Evolutionary conservation across 2,113 vertebrate species (phyloP).

Genomic region (Reinhardtius hippoglossoides): DNA sequence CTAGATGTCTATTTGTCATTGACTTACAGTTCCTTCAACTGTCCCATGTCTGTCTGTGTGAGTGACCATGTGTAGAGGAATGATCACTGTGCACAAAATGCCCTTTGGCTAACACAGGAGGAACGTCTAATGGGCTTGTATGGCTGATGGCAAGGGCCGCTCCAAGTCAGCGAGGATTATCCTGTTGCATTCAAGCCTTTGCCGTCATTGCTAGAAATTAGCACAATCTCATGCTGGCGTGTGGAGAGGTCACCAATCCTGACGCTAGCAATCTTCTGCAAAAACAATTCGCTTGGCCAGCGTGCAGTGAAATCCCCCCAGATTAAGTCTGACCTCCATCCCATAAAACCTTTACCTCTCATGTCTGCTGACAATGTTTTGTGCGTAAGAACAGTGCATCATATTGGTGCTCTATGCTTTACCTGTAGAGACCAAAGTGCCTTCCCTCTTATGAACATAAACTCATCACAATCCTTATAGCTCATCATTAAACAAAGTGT

Average conservation of each 20-base stretch:
- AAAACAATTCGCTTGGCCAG: slow-evolving; percentile 30
- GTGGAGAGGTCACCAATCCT: slow-evolving; percentile 44
- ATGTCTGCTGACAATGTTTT: slow-evolving; percentile 33
- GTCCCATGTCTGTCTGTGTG: neutral
- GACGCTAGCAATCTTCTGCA: slow-evolving; percentile 12
- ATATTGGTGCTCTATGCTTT: slow-evolving; percentile 14
- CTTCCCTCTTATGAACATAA: neutral
- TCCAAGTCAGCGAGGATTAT: slow-evolving; percentile 67
- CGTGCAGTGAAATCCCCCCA: slow-evolving; percentile 34
- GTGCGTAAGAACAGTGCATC: slow-evolving; percentile 17
- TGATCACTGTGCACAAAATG: slow-evolving; percentile 13
- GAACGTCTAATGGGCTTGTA: slow-evolving; percentile 60
- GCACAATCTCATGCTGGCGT: slow-evolving; percentile 35
- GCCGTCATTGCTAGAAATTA: slow-evolving; percentile 67
- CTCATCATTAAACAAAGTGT: neutral
- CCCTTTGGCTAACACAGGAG: slow-evolving; percentile 49
- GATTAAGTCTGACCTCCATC: slow-evolving; percentile 52
- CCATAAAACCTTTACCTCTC: slow-evolving; percentile 36
- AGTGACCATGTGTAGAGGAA: slow-evolving; percentile 19
- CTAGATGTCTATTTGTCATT: neutral
- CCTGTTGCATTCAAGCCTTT: slow-evolving; percentile 55
- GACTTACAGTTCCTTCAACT: slow-evolving; percentile 14
- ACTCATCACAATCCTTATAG: neutral
- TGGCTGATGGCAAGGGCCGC: slow-evolving; percentile 47
- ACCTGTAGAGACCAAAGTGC: neutral